Evolutionary conservation across 2,888 invertebrate species (phyloP).

Genomic region (Dysmachus trigonus): DNA sequence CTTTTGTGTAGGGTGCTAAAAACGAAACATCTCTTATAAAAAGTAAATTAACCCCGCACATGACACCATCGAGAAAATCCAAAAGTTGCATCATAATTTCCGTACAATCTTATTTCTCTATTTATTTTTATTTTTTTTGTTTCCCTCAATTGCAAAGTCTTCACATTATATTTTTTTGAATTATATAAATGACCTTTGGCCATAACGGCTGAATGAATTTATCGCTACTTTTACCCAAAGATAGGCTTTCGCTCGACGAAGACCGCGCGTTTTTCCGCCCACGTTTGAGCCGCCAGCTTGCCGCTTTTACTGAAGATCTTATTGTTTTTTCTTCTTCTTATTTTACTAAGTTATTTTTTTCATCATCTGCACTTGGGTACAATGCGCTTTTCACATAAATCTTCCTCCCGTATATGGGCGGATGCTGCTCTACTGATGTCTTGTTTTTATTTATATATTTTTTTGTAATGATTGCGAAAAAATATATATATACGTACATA

Average conservation of each 20-base stretch:
- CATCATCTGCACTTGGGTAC: background rate
- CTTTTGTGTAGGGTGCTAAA: background rate
- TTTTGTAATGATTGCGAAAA: background rate
- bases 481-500: no score
- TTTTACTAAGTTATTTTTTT: background rate
- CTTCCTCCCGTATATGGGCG: background rate
- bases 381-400: background rate
- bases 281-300: background rate
- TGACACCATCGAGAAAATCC: no score
- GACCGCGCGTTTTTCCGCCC: background rate
- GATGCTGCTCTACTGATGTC: background rate
- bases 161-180: no score
- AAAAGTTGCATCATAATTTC: no score
- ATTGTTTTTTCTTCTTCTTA: background rate
- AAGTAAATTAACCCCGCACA: no score
- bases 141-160: no score
- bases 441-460: background rate
- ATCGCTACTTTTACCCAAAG: background rate
- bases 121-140: no score
- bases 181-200: background rate
- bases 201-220: background rate
- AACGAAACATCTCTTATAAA: background rate
- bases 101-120: no score
- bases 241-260: background rate
- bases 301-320: background rate